Evolutionary conservation across 1,140 invertebrate genomes (phyloP).

Genomic region (Atopsyche davidsoni): DNA sequence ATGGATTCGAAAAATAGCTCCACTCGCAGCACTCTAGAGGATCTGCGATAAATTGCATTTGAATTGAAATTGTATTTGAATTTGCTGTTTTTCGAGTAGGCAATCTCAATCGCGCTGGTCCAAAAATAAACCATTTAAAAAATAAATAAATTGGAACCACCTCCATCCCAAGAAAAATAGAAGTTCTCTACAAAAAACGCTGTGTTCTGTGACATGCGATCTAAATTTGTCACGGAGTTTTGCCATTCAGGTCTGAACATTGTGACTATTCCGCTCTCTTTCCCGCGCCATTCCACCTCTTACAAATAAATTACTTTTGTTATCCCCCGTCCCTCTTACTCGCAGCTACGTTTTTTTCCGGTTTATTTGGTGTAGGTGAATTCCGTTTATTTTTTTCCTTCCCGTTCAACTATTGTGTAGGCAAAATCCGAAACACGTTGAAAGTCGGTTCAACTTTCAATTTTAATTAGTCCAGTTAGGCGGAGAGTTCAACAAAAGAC

Average conservation of each 20-base stretch:
- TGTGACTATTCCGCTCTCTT: slow-evolving; percentile 3
- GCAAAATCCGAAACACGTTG: neutral
- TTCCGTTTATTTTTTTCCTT: slow-evolving; percentile 1
- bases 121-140: no score
- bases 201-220: slow-evolving; percentile 13
- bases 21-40: no score
- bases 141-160: slow-evolving; percentile 4
- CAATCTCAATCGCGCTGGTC: no score
- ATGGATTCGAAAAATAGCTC: no score
- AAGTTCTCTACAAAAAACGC: slow-evolving; percentile 4
- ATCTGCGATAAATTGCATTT: no score
- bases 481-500: no score
- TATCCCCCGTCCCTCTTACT: slow-evolving; percentile 4
- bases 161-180: neutral
- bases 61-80: no score
- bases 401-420: neutral
- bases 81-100: no score
- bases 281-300: neutral
- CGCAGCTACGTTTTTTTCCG: slow-evolving; percentile 2
- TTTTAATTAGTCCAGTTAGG: no score
- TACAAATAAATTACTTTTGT: slow-evolving; percentile 10
- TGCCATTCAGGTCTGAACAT: slow-evolving; percentile 1
- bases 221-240: slow-evolving; percentile 18
- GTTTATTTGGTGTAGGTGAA: slow-evolving; percentile 7
- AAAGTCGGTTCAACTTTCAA: neutral